phyloP scores from a whole-genome alignment of 2,888 invertebrate species.

The Meliscaeva auricollis region DNA sequence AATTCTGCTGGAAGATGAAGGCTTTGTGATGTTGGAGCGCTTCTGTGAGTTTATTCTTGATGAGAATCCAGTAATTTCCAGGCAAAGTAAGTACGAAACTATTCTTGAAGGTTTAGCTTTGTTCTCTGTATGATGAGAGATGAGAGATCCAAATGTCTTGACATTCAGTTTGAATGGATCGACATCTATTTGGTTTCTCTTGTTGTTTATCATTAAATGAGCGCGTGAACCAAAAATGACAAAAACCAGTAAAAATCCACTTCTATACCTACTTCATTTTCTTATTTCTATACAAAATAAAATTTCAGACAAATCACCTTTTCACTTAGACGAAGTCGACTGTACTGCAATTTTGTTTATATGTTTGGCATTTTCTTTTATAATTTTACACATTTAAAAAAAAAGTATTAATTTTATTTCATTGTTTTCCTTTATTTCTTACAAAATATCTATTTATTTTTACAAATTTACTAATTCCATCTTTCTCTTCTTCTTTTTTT shows the following conservation, averaged over 20 bases:
- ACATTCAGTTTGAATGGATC: conserved; percentile 88
- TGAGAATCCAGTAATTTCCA: conserved; percentile 82
- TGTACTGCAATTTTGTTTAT: too few species aligned
- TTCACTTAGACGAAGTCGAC: too few species aligned
- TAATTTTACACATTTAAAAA: too few species aligned
- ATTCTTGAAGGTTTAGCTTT: conserved; percentile 86
- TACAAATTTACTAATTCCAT: background rate
- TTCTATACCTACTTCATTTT: too few species aligned
- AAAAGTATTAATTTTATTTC: too few species aligned
- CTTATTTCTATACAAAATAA: too few species aligned
- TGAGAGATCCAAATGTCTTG: conserved; percentile 91
- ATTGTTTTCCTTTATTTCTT: too few species aligned
- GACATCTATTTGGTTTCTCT: conserved; percentile 90
- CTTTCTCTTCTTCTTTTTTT: background rate
- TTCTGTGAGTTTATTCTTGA: conserved; percentile 79
- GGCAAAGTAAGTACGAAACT: conserved; percentile 82
- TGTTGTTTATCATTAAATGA: conserved; percentile 92
- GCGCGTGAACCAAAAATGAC: too few species aligned
- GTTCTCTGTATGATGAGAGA: conserved; percentile 91
- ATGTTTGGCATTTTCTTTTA: too few species aligned
- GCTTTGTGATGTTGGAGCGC: conserved; percentile 86
- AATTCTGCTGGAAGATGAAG: conserved; percentile 85
- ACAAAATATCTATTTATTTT: background rate
- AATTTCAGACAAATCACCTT: too few species aligned
- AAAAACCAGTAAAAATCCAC: too few species aligned